Evolutionary conservation across 2,888 invertebrate genomes (phyloP), one percentile per base, ranked within the genome.

Genomic region (Druceiella hillmani): DNA sequence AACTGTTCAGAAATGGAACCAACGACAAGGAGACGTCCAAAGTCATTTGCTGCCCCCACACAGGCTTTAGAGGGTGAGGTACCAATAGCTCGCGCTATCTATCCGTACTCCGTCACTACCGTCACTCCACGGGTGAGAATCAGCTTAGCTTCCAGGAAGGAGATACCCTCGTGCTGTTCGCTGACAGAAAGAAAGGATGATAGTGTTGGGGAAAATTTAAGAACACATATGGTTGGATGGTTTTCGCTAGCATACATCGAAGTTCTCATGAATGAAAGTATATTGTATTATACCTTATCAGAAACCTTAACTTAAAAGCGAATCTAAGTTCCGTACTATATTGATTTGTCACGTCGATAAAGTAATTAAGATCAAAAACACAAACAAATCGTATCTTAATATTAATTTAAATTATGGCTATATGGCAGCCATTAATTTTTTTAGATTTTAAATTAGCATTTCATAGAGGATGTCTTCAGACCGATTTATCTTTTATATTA

Each of bases 241-340:
- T 94, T 94, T 64, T 94, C 94, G 2, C 68, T 93, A 44, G 92
- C 93, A n/a, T 94, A 93, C 56, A 92, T 93, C 17, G 92, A 92
- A 64, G 73, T 73, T n/a, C 73, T 83, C 33, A 68, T 79, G 38
- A 84, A 81, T 51, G 83, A 81, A 49, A 74, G 78, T 47, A 61
- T 74, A 49, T 72, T 75, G 82, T 61, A 22, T 5, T 31, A 22
- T 32, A 22, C 2, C 14, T n/a, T n/a, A n/a, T n/a, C n/a, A n/a
- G n/a, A n/a, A n/a, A n/a, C n/a, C n/a, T n/a, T n/a, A n/a, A n/a
- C n/a, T n/a, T n/a, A n/a, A n/a, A n/a, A n/a, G n/a, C n/a, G n/a
- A n/a, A n/a, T n/a, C n/a, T n/a, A n/a, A n/a, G n/a, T n/a, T n/a
- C n/a, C n/a, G n/a, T n/a, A n/a, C n/a, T n/a, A n/a, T n/a, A n/a